These are phyloP conservation scores for Sparidentex hasta DNA, from an alignment of 2,797 vertebrate species.

Conservation along the genomic window DNA sequence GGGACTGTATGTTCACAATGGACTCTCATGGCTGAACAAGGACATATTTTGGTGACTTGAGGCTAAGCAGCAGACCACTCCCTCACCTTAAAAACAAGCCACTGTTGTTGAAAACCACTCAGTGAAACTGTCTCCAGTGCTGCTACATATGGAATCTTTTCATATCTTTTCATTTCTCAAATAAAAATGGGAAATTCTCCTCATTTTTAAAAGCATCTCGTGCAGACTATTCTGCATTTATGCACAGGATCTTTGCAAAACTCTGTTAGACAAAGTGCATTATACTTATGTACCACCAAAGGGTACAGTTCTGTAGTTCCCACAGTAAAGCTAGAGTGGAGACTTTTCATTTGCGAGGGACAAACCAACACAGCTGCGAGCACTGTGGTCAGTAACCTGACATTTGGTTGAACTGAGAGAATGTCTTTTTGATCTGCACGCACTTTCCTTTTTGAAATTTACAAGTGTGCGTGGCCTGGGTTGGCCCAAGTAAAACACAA, in stretches of 20 bases:
- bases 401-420: slow-evolving; percentile 51
- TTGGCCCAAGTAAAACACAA: slow-evolving; percentile 52
- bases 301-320: slow-evolving; percentile 4
- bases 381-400: slow-evolving; percentile 54
- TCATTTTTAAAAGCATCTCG: not conserved
- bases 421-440: slow-evolving; percentile 48
- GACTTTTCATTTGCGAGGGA: slow-evolving; percentile 39
- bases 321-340: slow-evolving; percentile 22
- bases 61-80: slow-evolving; percentile 57
- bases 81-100: slow-evolving; percentile 57
- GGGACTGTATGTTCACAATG: slow-evolving; percentile 75
- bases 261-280: not conserved
- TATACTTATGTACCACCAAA: slow-evolving; percentile 12
- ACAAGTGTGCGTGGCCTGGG: slow-evolving; percentile 33
- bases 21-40: slow-evolving; percentile 74
- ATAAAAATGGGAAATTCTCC: slow-evolving; percentile 5
- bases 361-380: slow-evolving; percentile 54
- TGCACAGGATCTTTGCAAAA: not conserved
- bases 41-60: slow-evolving; percentile 59
- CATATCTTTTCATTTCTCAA: slow-evolving; percentile 15
- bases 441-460: slow-evolving; percentile 47
- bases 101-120: slow-evolving; percentile 28
- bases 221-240: not conserved
- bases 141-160: slow-evolving; percentile 9
- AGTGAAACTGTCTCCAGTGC: slow-evolving; percentile 5